A percentile compares a stretch with the other conserved stretches of the same genome.
phyloP scores from a whole-genome alignment of 2,113 vertebrate genomes.

The Pyxicephalus adspersus region DNA sequence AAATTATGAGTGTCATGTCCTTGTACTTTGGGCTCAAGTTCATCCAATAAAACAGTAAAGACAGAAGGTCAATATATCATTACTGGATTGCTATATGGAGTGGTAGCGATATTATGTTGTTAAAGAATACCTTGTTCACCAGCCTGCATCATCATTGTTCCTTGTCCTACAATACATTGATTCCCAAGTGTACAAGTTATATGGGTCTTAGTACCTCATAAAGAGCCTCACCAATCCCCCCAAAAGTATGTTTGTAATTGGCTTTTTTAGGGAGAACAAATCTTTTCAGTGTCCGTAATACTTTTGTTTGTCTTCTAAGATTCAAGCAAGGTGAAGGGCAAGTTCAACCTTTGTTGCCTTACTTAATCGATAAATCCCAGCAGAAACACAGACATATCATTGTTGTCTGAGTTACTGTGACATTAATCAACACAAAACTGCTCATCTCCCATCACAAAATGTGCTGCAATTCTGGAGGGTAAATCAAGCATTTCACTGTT shows the following conservation, averaged over 20 bases:
- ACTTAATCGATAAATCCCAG: constrained; percentile 31
- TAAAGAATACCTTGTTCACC: neutral
- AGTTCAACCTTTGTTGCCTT: constrained; percentile 27
- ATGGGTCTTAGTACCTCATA: neutral
- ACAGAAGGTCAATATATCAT: constrained; percentile 10
- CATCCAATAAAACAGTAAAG: neutral
- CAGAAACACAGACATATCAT: constrained; percentile 10
- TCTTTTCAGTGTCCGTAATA: constrained; percentile 19
- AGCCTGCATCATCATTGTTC: neutral
- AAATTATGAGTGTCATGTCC: too few relatives aligned
- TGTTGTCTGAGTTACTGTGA: neutral
- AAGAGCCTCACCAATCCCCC: neutral
- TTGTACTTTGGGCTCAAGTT: too few relatives aligned
- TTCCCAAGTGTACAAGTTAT: neutral
- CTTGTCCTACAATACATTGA: constrained; percentile 24
- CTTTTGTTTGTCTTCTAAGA: constrained; percentile 24
- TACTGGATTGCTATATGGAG: neutral
- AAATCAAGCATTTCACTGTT: too few relatives aligned
- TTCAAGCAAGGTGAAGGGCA: constrained; percentile 40
- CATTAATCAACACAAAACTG: too few relatives aligned
- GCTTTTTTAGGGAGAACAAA: neutral
- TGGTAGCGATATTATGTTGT: neutral
- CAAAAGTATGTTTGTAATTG: constrained; percentile 13
- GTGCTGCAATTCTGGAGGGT: too few relatives aligned
- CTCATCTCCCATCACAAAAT: too few relatives aligned